A percentile compares a stretch with the other conserved stretches of the same genome.
These are phyloP conservation scores for Eupsittula cactorum DNA, from an alignment of 2,113 vertebrate species.

Conservation along the genomic window DNA sequence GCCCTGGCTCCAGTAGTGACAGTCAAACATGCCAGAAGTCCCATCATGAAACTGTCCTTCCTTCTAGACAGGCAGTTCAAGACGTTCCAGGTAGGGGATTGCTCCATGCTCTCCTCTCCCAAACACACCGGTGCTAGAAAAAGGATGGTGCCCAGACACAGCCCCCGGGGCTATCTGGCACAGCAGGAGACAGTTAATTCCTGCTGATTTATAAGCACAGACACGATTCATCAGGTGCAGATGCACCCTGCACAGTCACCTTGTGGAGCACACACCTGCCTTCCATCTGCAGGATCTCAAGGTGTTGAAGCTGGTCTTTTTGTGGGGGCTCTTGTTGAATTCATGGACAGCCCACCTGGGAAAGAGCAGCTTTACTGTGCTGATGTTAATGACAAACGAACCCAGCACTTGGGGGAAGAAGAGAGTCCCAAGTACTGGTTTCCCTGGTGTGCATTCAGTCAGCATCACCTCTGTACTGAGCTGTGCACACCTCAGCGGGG, in stretches of 20 bases:
- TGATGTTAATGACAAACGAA: not conserved
- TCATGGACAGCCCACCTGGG: not conserved
- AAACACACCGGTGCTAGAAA: not conserved
- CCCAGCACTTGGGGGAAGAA: not conserved
- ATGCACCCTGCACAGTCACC: not conserved
- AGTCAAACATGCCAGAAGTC: conserved; percentile 73
- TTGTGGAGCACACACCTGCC: rapidly evolving
- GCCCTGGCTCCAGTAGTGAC: conserved; percentile 86
- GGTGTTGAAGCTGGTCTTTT: not conserved
- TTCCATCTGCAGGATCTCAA: not conserved
- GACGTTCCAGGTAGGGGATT: conserved; percentile 76
- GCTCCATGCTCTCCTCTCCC: not conserved
- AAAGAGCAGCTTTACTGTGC: not conserved
- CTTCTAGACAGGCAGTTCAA: conserved; percentile 68
- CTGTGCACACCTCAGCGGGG: rapidly evolving
- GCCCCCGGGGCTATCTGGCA: rapidly evolving
- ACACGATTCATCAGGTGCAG: not conserved
- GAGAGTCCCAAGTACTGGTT: rapidly evolving
- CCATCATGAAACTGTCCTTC: conserved; percentile 77
- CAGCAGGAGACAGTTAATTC: not conserved
- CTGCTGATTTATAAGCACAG: not conserved
- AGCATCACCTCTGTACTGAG: not conserved
- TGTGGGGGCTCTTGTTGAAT: rapidly evolving
- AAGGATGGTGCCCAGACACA: rapidly evolving
- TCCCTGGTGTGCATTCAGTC: not conserved